Conservation (phyloP, 2,113 vertebrate genomes). For the Varanus salvator region DNA sequence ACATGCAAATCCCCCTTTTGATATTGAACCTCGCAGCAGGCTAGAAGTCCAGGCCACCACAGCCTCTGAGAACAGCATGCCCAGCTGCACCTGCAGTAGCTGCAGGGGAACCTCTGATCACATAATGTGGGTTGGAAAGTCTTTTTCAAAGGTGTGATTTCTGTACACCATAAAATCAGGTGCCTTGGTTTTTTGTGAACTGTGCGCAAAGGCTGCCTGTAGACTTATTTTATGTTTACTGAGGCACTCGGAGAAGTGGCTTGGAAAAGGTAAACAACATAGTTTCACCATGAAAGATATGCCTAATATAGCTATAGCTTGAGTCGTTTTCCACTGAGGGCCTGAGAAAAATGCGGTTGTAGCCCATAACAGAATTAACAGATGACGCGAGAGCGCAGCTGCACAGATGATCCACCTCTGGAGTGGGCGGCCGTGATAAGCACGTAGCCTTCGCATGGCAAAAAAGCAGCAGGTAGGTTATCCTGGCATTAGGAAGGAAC, state of each 20-base stretch:
- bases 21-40: background rate
- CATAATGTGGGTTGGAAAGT: slow-evolving; percentile 29
- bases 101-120: background rate
- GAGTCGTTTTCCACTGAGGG: slow-evolving; percentile 57
- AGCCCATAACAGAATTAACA: slow-evolving; percentile 64
- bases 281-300: slow-evolving; percentile 77
- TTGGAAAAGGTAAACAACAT: slow-evolving; percentile 75
- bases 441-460: slow-evolving; percentile 67
- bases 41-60: background rate
- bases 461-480: slow-evolving; percentile 57
- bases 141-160: slow-evolving; percentile 37
- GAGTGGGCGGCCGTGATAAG: slow-evolving; percentile 64
- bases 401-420: slow-evolving; percentile 60
- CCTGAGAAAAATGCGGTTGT: slow-evolving; percentile 71
- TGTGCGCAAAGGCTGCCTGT: slow-evolving; percentile 61
- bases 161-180: slow-evolving; percentile 54
- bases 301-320: slow-evolving; percentile 75
- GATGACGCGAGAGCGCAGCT: slow-evolving; percentile 65
- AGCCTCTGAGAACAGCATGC: background rate
- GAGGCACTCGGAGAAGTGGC: slow-evolving; percentile 10
- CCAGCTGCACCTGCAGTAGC: background rate
- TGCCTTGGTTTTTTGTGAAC: slow-evolving; percentile 71
- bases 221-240: slow-evolving; percentile 67
- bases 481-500: slow-evolving; percentile 73
- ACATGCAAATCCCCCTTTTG: background rate